Percentiles rank a stretch among this genome's conserved stretches.
Conservation (phyloP, 23 tunicate genomes). For the Pegea sp. region DNA sequence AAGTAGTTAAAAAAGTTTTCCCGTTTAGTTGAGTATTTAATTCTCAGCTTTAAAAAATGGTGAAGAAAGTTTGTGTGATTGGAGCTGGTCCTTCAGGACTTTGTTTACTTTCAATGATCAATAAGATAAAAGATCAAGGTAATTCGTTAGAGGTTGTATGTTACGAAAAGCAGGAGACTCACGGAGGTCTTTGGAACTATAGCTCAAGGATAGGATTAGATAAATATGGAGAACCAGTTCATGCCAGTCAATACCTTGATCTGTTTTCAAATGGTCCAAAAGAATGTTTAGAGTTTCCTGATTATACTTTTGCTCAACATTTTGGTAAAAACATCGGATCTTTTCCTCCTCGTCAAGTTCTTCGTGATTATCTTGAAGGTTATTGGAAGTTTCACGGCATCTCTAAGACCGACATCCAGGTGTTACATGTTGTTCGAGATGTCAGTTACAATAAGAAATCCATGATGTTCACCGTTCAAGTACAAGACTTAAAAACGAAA, state of each 20-base stretch:
- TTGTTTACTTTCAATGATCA: background rate
- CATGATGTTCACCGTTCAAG: background rate
- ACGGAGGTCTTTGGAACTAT: background rate
- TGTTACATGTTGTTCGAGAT: background rate
- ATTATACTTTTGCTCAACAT: background rate
- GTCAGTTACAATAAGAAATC: background rate
- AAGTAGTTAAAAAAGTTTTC: no score
- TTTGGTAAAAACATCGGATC: background rate
- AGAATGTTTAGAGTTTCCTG: slow-evolving; percentile 1
- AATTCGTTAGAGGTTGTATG: background rate
- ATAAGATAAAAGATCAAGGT: no score
- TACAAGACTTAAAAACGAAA: background rate
- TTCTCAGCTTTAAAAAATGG: no score
- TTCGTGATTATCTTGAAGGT: background rate
- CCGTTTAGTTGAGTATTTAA: no score
- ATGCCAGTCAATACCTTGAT: background rate
- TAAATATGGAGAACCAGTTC: background rate
- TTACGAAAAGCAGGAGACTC: background rate
- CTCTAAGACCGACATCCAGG: background rate
- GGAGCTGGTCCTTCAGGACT: background rate
- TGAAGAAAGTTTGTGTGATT: no score
- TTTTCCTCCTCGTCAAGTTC: background rate
- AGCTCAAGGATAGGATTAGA: background rate
- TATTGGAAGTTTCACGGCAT: background rate
- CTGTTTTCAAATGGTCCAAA: background rate